phyloP scores from a whole-genome alignment of 2,888 invertebrate species.

The Scaeva pyrastri region DNA sequence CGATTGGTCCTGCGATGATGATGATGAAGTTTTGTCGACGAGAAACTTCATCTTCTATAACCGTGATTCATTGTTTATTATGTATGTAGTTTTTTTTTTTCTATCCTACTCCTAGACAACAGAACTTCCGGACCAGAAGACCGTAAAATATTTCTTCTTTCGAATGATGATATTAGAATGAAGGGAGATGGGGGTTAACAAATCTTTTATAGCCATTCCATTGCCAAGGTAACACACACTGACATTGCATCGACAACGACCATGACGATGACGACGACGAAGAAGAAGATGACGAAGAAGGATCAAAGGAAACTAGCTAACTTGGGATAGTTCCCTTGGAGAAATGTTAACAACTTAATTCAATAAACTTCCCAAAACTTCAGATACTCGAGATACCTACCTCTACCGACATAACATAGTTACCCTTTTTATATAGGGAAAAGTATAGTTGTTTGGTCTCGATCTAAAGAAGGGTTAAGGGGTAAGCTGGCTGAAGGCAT shows the following conservation, averaged over 20 bases:
- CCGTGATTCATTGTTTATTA: conserved; percentile 59
- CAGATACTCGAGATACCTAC: neutral
- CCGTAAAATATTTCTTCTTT: conserved; percentile 49
- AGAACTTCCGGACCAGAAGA: conserved; percentile 50
- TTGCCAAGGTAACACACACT: conserved; percentile 54
- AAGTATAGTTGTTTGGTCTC: neutral
- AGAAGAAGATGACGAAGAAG: neutral
- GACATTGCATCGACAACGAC: conserved; percentile 5
- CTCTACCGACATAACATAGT: neutral
- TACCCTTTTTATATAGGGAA: too few relatives aligned
- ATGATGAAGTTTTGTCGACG: conserved; percentile 40
- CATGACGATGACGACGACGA: too few relatives aligned
- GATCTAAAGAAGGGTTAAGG: neutral
- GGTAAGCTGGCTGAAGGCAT: too few relatives aligned
- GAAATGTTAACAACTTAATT: conserved; percentile 69
- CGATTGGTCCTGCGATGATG: neutral
- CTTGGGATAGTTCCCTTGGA: conserved; percentile 38
- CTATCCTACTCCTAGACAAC: conserved; percentile 29
- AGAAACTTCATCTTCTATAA: conserved; percentile 39
- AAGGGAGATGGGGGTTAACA: neutral
- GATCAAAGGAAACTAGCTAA: conserved; percentile 63
- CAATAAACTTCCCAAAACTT: conserved; percentile 65
- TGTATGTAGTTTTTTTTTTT: neutral
- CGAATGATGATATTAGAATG: neutral
- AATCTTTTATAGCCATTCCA: conserved; percentile 39